A percentile compares a stretch with the other conserved stretches of the same genome.
Evolutionary conservation across 2,797 vertebrate species (phyloP).

Genomic region (Anabas testudineus): DNA sequence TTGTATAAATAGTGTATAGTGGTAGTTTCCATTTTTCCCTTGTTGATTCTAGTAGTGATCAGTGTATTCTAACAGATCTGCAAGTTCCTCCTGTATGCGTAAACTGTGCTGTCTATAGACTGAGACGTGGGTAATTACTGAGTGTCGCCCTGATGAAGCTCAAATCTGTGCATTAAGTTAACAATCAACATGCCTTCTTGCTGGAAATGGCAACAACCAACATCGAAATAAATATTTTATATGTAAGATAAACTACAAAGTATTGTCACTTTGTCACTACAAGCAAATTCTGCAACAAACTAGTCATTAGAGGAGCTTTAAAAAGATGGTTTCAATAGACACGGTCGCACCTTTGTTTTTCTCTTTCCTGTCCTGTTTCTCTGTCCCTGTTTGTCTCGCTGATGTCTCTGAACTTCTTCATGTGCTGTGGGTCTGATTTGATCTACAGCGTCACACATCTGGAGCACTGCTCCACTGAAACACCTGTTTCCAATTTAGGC

Average conservation of each 20-base stretch:
- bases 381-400: slow-evolving; percentile 45
- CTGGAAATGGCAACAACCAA: slow-evolving; percentile 9
- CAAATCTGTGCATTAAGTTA: slow-evolving; percentile 22
- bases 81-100: not conserved
- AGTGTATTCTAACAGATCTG: not conserved
- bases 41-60: not conserved
- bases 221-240: not conserved
- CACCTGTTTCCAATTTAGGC: slow-evolving; percentile 87
- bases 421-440: slow-evolving; percentile 75
- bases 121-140: not conserved
- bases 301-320: slow-evolving; percentile 5
- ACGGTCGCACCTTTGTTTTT: slow-evolving; percentile 1
- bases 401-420: slow-evolving; percentile 66
- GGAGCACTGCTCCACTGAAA: slow-evolving; percentile 63
- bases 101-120: not conserved
- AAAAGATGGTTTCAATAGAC: slow-evolving; percentile 16
- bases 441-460: slow-evolving; percentile 81
- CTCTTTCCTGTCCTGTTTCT: slow-evolving; percentile 36
- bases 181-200: slow-evolving; percentile 10
- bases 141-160: not conserved
- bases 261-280: not conserved
- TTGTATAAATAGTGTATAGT: no score
- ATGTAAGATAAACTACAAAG: not conserved
- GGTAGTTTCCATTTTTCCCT: not conserved
- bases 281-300: not conserved